These are phyloP conservation scores for Tilapia sparmanii DNA, from an alignment of 2,113 vertebrate species.

Conservation along the genomic window DNA sequence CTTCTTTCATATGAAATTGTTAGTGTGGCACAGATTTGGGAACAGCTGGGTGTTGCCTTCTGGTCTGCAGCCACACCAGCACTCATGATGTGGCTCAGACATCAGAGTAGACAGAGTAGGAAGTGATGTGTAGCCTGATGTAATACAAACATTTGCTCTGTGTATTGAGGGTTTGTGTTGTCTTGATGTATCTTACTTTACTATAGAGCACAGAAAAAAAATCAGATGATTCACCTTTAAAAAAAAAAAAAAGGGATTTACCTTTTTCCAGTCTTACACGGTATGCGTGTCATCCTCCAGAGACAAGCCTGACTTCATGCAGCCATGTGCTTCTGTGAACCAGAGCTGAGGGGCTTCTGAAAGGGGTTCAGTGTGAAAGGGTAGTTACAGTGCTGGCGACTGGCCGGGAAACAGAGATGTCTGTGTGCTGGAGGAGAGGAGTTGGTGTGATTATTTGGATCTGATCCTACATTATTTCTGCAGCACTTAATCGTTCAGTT, in stretches of 20 bases:
- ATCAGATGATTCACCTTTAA: accelerated
- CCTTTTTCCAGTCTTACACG: neutral
- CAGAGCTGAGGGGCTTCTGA: constrained; percentile 1
- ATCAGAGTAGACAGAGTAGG: neutral
- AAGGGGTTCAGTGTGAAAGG: constrained; percentile 15
- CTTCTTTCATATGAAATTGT: neutral
- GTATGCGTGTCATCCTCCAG: neutral
- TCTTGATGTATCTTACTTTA: neutral
- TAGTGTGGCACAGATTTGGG: neutral
- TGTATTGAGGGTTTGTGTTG: neutral
- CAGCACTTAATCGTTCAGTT: neutral
- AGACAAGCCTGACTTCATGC: neutral
- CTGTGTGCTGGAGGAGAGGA: constrained; percentile 16
- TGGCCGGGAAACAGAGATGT: constrained; percentile 30
- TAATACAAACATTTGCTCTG: neutral
- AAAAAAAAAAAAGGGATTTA: too few species aligned
- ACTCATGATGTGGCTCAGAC: neutral
- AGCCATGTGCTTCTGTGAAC: neutral
- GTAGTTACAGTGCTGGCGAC: neutral
- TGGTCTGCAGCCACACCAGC: neutral
- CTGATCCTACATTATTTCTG: neutral
- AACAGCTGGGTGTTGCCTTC: neutral
- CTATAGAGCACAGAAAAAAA: neutral
- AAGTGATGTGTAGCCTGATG: neutral
- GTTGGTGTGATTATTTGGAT: neutral